Percentiles rank a stretch among this genome's conserved stretches.
phyloP scores from a whole-genome alignment of 2,797 vertebrate genomes.

The Moxostoma hubbsi region DNA sequence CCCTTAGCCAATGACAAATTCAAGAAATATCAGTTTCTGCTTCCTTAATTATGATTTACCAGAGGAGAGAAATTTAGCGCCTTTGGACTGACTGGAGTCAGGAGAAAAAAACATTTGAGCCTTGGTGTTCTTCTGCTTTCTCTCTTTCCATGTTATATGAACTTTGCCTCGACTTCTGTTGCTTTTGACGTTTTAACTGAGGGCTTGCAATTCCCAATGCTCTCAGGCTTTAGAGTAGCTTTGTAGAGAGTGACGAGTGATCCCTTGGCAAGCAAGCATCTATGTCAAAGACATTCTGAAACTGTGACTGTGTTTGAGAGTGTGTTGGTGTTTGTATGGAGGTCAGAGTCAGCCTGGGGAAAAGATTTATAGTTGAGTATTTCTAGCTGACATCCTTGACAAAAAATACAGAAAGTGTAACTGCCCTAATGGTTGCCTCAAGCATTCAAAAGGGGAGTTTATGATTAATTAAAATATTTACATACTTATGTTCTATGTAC shows the following conservation, averaged over 20 bases:
- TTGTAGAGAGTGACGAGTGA: constrained; percentile 36
- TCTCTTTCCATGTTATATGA: constrained; percentile 36
- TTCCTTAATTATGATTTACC: constrained; percentile 28
- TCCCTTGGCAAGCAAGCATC: constrained; percentile 41
- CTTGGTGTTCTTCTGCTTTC: constrained; percentile 9
- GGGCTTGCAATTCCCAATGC: constrained; percentile 46
- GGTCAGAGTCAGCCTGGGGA: constrained; percentile 46
- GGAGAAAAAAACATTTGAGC: constrained; percentile 3
- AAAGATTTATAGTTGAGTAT: constrained; percentile 44
- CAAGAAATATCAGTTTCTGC: constrained; percentile 32
- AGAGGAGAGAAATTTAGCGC: constrained; percentile 14
- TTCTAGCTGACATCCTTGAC: constrained; percentile 27
- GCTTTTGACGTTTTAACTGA: constrained; percentile 42
- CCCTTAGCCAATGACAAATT: constrained; percentile 26
- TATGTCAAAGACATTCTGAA: constrained; percentile 26
- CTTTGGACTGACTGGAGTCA: constrained; percentile 12
- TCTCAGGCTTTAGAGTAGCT: constrained; percentile 43
- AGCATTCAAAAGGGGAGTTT: constrained; percentile 16
- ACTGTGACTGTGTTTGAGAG: constrained; percentile 22
- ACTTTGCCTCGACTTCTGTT: constrained; percentile 44
- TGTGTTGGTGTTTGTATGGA: constrained; percentile 32
- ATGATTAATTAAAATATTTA: background rate
- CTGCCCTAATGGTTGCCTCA: constrained; percentile 18
- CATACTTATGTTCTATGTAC: no score
- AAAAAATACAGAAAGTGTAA: constrained; percentile 31